Evolutionary conservation across 2,113 vertebrate genomes (phyloP), one percentile per base, ranked within the genome.

Genomic region (Sceloporus tristichus): DNA sequence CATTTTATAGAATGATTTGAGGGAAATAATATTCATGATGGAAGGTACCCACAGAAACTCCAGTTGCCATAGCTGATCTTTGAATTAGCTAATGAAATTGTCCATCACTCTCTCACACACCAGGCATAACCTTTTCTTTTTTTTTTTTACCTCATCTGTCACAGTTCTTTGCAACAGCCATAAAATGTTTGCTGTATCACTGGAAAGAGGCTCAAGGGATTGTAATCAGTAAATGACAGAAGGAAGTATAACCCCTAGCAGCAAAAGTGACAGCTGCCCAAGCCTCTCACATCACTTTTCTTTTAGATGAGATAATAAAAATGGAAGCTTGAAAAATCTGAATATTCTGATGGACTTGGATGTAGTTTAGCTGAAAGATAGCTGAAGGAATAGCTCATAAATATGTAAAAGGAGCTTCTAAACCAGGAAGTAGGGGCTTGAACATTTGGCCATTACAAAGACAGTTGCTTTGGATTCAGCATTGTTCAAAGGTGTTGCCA

Each of bases 91-190:
- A 11, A 7, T 23, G 27, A n/a, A 54, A 86, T 42, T 21, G 29
- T 34, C 62, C 40, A 79, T 53, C 21, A 40, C 18, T 40, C 11
- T 65, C 9, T 77, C 29, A 34, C 18, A 13, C 62, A 86, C 10
- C 40, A 9, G 38, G 62, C 4, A 54, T 70, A 14, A 78, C 40
- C 71, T 85, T 85, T 27, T 27, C 59, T 66, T 86, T 79, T 27
- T 86, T 79, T 27, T 27, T 79, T 27, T 79, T 34, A 14, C 27
- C 42, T 79, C 59, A 16, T 68, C 85, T 86, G 62, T 54, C 76
- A 68, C 40, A 34, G 6, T 68, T 25, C 71, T 85, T 56, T 75
- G n/a, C 54, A 78, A 40, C 75, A 77, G 74, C 74, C 75, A 42
- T 66, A n/a, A 85, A 85, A 48, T 77, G 38, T 66, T 66, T 85